Evolutionary conservation across 2,113 vertebrate species (phyloP), one percentile per base, ranked within the genome.

Genomic region (Labeo rohita): DNA sequence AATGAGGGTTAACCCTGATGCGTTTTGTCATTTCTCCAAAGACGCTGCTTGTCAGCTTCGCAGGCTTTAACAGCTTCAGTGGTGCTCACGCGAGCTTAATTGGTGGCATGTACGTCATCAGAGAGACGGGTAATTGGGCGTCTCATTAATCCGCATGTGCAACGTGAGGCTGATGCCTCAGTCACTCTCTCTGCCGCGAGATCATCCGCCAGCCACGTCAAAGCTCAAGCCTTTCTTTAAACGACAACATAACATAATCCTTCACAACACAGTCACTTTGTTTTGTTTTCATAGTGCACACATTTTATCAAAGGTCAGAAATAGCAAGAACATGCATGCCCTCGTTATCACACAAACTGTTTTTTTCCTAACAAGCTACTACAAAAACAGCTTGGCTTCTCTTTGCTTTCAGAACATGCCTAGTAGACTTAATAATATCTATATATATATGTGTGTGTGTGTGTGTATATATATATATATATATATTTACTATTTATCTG

Each of bases 1-100:
- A 84, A 78, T n/a, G 50, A 80, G 16, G 78, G 83, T 54, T 90
- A 80, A 82, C 59, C 50, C 70, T 85, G 70, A 88, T 43, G 49
- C 21, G 34, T 86, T 84, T 85, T 54, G 23, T 39, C 36, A 23
- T 65, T 86, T 73, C 11, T 65, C 86, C 61, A 56, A 86, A 63
- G 39, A 68, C 0, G 36, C 74, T 50, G 79, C 81, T 77, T 74
- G 49, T 56, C n/a, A 81, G 54, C 76, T 76, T 65, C 34, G 28
- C 56, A 39, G 54, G 73, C 39, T 43, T 74, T 79, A 84, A 84
- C 72, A 86, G 75, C 56, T 89, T 85, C 39, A 61, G 50, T 15
- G 36, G n/a, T 9, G 75, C 81, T 85, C 87, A 88, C 56, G 23
- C 61, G 61, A 85, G 61, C 52, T 50, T 65, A 56, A 63, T 49